These are phyloP conservation scores for Drosophila kepulauana DNA, from an alignment of 1,140 invertebrate species.

Conservation along the genomic window DNA sequence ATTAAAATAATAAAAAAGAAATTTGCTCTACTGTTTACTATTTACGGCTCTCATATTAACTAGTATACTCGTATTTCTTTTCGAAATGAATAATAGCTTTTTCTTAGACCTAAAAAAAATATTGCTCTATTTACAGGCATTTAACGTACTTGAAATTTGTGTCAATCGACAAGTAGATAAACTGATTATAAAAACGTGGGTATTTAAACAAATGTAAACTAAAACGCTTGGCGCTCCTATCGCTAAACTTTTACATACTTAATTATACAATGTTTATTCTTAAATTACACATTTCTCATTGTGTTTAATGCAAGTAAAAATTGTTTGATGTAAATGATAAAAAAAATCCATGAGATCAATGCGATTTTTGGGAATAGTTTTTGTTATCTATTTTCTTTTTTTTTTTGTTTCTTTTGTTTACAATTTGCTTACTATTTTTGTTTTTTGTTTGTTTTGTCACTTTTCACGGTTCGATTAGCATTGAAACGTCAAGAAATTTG, in stretches of 20 bases:
- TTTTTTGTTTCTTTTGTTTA: conserved; percentile 51
- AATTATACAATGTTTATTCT: conserved; percentile 38
- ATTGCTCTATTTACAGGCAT: conserved; percentile 50
- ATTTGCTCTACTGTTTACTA: conserved; percentile 45
- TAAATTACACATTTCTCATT: conserved; percentile 61
- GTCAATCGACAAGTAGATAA: conserved; percentile 42
- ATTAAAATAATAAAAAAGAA: conserved; percentile 34
- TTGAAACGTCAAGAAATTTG: conserved; percentile 70
- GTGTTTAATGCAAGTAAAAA: conserved; percentile 61
- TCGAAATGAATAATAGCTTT: conserved; percentile 1
- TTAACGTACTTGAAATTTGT: conserved; percentile 38
- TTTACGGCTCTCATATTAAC: conserved; percentile 36
- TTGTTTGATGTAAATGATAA: conserved; percentile 73
- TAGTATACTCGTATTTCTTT: conserved; percentile 38
- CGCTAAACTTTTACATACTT: conserved; percentile 63
- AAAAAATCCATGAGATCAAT: conserved; percentile 84
- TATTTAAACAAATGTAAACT: conserved; percentile 59
- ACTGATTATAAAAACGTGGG: conserved; percentile 48
- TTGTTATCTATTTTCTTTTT: conserved; percentile 52
- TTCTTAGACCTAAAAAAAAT: conserved; percentile 29
- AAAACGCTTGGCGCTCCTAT: conserved; percentile 79
- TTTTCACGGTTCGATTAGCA: conserved; percentile 71
- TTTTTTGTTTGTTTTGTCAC: conserved; percentile 40
- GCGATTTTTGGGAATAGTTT: conserved; percentile 85
- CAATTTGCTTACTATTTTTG: conserved; percentile 46